Percentiles rank a stretch among this genome's conserved stretches.
Evolutionary conservation across 2,888 invertebrate species (phyloP).

Genomic region (Limnephilus auricula): DNA sequence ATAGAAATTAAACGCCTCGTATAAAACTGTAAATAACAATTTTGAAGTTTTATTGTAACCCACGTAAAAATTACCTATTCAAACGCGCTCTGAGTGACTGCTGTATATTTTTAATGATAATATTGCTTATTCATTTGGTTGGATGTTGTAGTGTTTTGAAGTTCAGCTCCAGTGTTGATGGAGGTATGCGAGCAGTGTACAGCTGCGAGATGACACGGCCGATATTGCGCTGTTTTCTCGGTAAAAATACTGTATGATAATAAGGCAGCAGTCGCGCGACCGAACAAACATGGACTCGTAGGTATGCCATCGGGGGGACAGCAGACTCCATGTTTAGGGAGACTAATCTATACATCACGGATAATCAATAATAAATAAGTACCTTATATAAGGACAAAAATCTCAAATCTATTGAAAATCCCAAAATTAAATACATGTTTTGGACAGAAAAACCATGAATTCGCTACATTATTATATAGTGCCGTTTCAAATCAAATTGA

Average conservation of each 20-base stretch:
- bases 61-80: conserved; percentile 2
- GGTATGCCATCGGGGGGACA: neutral
- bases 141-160: neutral
- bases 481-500: too few species aligned
- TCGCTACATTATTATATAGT: too few species aligned
- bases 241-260: conserved; percentile 39
- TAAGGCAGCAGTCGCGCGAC: conserved; percentile 15
- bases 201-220: conserved; percentile 11
- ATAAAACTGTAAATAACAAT: neutral
- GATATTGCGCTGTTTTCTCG: conserved; percentile 14
- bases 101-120: conserved; percentile 2
- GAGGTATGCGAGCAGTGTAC: neutral
- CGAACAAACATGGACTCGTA: neutral
- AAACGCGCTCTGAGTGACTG: neutral
- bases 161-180: neutral
- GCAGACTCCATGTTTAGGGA: neutral
- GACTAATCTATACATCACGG: neutral
- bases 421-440: too few species aligned
- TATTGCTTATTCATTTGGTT: neutral
- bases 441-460: too few species aligned
- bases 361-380: too few species aligned
- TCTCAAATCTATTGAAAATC: too few species aligned
- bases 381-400: too few species aligned
- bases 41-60: neutral
- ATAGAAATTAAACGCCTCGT: neutral